Percentiles rank a stretch among this genome's conserved stretches.
Conservation (phyloP, 2,888 invertebrate genomes). For the Drosophila meridionalis region DNA sequence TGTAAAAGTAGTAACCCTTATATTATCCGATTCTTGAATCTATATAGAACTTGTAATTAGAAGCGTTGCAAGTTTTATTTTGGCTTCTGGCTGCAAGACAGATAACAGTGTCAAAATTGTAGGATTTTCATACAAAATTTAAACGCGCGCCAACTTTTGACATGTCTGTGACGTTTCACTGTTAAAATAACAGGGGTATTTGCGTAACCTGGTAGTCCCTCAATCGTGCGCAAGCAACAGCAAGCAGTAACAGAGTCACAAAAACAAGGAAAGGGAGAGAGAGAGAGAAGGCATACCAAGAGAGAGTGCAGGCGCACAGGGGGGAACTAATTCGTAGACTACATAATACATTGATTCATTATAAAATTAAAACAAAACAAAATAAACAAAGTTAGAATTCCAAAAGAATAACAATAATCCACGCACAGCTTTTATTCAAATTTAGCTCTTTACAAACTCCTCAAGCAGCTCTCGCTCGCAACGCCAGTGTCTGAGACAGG, state of each 20-base stretch:
- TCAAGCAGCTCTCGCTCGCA: conserved; percentile 39
- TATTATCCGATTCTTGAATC: too few species aligned
- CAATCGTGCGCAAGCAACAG: conserved; percentile 11
- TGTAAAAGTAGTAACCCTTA: too few species aligned
- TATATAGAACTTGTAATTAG: too few species aligned
- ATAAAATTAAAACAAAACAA: background rate
- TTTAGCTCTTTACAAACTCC: conserved; percentile 13
- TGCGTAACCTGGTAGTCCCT: too few species aligned
- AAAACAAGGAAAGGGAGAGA: background rate
- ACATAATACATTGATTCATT: background rate
- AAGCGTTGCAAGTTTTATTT: too few species aligned
- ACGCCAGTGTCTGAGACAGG: conserved; percentile 11
- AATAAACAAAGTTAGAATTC: background rate
- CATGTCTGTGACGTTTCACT: too few species aligned
- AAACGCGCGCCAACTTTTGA: too few species aligned
- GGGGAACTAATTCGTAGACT: conserved; percentile 3
- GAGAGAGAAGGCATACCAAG: conserved; percentile 1
- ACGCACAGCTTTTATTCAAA: background rate
- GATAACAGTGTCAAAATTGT: too few species aligned
- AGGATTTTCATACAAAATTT: too few species aligned
- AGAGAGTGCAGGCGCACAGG: background rate
- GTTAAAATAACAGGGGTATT: too few species aligned
- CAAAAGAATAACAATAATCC: background rate
- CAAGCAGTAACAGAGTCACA: conserved; percentile 15
- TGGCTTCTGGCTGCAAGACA: too few species aligned